A percentile compares a stretch with the other conserved stretches of the same genome.
Conservation (phyloP, 2,888 invertebrate genomes). For the Dicycla oo region DNA sequence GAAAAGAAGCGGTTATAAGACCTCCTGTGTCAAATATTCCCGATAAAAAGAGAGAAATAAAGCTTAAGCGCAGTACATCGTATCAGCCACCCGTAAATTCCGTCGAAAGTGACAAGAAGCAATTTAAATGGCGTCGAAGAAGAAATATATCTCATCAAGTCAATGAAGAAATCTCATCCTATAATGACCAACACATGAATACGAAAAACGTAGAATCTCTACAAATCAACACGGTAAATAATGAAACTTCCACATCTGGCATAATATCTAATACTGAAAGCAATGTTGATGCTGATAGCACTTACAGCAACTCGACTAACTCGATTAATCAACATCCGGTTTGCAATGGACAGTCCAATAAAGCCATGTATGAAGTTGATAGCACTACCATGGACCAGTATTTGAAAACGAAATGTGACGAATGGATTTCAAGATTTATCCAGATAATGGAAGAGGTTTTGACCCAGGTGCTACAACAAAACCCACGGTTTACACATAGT, state of each 20-base stretch:
- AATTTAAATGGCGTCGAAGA: conserved; percentile 75
- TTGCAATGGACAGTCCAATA: conserved; percentile 1
- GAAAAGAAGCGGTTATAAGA: not conserved
- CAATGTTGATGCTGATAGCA: conserved; percentile 64
- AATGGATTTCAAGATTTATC: conserved; percentile 82
- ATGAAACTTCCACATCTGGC: conserved; percentile 71
- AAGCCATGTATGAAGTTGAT: conserved; percentile 76
- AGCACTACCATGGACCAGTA: conserved; percentile 75
- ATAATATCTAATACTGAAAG: conserved; percentile 72
- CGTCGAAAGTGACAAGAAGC: conserved; percentile 59
- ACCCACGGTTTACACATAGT: conserved; percentile 65
- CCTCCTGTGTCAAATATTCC: conserved; percentile 4
- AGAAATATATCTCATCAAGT: conserved; percentile 31
- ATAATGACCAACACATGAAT: conserved; percentile 38
- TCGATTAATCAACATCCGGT: conserved; percentile 13
- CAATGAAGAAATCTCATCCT: conserved; percentile 8
- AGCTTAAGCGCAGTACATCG: conserved; percentile 64
- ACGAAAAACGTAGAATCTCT: conserved; percentile 8
- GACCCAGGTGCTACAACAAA: conserved; percentile 75
- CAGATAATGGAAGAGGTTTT: conserved; percentile 86
- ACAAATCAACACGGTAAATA: conserved; percentile 10
- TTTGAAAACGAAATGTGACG: conserved; percentile 77
- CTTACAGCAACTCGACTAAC: conserved; percentile 12
- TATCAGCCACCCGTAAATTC: conserved; percentile 26
- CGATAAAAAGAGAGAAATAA: conserved; percentile 62